A percentile compares a stretch with the other conserved stretches of the same genome.
Evolutionary conservation across 2,888 invertebrate genomes (phyloP).

Genomic region (Arctia plantaginis): DNA sequence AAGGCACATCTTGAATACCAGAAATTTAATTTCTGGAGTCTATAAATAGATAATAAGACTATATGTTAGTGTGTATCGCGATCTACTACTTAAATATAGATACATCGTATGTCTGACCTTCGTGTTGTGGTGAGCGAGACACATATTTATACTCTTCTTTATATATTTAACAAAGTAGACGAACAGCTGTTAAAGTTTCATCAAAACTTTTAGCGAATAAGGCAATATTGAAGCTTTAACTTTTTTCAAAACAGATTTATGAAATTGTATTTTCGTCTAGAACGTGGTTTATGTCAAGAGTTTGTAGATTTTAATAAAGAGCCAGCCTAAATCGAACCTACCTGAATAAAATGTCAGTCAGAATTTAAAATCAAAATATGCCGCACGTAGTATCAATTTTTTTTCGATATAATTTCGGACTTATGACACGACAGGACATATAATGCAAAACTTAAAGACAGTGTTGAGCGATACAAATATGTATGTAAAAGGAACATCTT

Average conservation of each 20-base stretch:
- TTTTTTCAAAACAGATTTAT: not conserved
- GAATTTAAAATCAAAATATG: not conserved
- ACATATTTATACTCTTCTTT: slow-evolving; percentile 39
- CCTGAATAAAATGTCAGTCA: not conserved
- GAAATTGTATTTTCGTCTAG: not conserved
- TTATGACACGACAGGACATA: not conserved
- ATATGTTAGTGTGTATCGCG: slow-evolving; percentile 36
- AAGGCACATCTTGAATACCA: slow-evolving; percentile 1
- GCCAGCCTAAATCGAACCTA: not conserved
- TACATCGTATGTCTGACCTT: slow-evolving; percentile 54
- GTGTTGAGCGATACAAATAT: not conserved
- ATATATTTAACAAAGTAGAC: slow-evolving; percentile 28
- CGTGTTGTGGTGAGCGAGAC: slow-evolving; percentile 56
- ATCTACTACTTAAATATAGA: slow-evolving; percentile 53
- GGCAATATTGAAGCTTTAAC: not conserved
- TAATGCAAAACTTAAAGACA: not conserved
- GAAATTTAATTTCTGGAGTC: slow-evolving; percentile 5
- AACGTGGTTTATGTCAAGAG: not conserved
- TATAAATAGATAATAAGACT: slow-evolving; percentile 37
- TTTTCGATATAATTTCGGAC: not conserved
- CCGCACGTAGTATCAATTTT: not conserved
- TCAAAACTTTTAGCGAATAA: not conserved
- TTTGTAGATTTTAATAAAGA: not conserved
- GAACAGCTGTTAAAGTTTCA: slow-evolving; percentile 27
- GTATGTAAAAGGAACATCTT: too few species aligned